A percentile compares a stretch with the other conserved stretches of the same genome.
Evolutionary conservation across 2,113 vertebrate species (phyloP).

Genomic region (Zeus faber): DNA sequence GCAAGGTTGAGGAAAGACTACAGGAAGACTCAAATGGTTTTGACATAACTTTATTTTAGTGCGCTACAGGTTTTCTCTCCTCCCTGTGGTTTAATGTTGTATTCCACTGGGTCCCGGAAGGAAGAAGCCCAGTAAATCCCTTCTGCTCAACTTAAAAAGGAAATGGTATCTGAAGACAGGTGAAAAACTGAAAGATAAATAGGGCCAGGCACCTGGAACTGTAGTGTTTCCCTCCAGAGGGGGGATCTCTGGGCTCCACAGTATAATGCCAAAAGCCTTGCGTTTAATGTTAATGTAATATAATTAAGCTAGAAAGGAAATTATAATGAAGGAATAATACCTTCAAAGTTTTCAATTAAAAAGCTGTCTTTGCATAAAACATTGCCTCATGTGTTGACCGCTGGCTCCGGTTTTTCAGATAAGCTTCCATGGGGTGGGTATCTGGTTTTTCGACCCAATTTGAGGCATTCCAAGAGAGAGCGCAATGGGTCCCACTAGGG

Average conservation of each 20-base stretch:
- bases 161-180: constrained; percentile 94
- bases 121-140: constrained; percentile 90
- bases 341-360: constrained; percentile 52
- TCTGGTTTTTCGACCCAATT: constrained; percentile 41
- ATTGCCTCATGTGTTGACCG: constrained; percentile 47
- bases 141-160: constrained; percentile 84
- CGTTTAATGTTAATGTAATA: no score
- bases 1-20: constrained; percentile 83
- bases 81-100: constrained; percentile 91
- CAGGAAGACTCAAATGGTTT: constrained; percentile 96
- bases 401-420: no score
- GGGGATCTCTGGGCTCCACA: constrained; percentile 49
- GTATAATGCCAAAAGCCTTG: constrained; percentile 45
- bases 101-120: constrained; percentile 84
- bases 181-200: constrained; percentile 84
- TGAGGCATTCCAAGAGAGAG: constrained; percentile 33
- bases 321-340: constrained; percentile 57
- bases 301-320: constrained; percentile 64
- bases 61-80: constrained; percentile 83
- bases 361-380: constrained; percentile 23
- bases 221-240: constrained; percentile 45
- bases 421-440: constrained; percentile 2
- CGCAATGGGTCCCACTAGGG: constrained; percentile 15
- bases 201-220: constrained; percentile 48
- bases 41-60: constrained; percentile 97